Conservation (phyloP, 92 coral and sea anemone genomes). For the Porites cylindrica region DNA sequence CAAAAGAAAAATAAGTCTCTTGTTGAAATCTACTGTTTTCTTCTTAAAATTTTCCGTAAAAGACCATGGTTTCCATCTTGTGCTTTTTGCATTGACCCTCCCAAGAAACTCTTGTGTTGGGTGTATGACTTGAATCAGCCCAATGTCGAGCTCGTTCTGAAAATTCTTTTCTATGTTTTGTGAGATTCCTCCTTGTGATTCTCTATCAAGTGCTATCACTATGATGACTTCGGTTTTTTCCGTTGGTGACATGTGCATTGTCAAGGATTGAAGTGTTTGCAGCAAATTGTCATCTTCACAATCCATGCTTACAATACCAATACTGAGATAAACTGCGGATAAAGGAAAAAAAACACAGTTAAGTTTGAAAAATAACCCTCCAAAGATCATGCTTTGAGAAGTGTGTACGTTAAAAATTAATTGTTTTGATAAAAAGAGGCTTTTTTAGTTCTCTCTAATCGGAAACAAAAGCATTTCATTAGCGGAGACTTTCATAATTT, state of each 20-base stretch:
- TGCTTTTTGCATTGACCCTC: not conserved
- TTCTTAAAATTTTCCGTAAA: conserved; percentile 28
- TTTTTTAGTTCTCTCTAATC: too few relatives aligned
- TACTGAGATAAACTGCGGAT: conserved; percentile 44
- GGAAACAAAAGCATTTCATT: too few relatives aligned
- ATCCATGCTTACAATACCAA: conserved; percentile 48
- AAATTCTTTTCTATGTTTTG: conserved; percentile 7
- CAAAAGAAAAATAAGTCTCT: conserved; percentile 1
- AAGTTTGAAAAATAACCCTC: not conserved
- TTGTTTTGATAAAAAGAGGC: too few relatives aligned
- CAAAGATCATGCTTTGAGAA: not conserved
- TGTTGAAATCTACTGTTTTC: not conserved
- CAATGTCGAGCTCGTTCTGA: conserved; percentile 3
- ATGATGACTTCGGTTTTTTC: conserved; percentile 37
- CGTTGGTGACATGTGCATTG: conserved; percentile 4
- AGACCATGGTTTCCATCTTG: not conserved
- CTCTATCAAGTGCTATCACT: conserved; percentile 41
- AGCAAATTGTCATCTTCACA: conserved; percentile 34
- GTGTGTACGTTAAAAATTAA: too few relatives aligned
- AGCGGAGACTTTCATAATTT: too few relatives aligned
- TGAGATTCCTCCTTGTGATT: conserved; percentile 2
- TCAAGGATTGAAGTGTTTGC: conserved; percentile 53
- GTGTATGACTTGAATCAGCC: conserved; percentile 23
- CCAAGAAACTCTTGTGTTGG: not conserved
- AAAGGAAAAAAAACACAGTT: not conserved